Evolutionary conservation across 2,797 vertebrate species (phyloP), one percentile per base, ranked within the genome.

Genomic region (Pipistrellus nathusii): DNA sequence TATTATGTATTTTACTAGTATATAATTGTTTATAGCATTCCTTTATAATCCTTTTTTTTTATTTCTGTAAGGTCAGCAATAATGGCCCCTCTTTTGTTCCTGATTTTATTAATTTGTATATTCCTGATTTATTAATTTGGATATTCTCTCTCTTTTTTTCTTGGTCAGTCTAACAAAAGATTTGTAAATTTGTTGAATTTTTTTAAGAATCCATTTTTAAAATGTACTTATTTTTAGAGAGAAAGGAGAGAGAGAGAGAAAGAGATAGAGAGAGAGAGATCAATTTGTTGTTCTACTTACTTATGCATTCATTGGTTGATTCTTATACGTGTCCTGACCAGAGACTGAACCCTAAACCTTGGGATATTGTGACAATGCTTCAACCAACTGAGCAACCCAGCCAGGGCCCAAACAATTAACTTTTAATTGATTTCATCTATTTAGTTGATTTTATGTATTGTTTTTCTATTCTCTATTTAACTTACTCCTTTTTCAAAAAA

Each of bases 41-140:
- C 1, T 35, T 81, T 80, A 30, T 85, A 69, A 75, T 57, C 23
- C 15, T 93, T 75, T 88, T 93, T 75, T 88, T 88, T 88, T 68
- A 68, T 68, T 57, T 85, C 68, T 95, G 32, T 51, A 66, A 86
- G 23, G 15, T 84, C 3, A 35, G 9, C 78, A 83, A 32, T 87
- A 78, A 87, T 73, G 55, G 13, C 6, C 3, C 11, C 15, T 90
- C 35, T 91, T 84, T 88, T 51, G 55, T 83, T 90, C 51, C 27
- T 72, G 30, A 76, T 81, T 75, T 75, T 88, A 89, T 15, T 64
- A 64, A 64, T 4, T 64, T 64, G 25, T 11, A 59, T 48, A 69
- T 77, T 90, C 66, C 27, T 78, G 32, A 76, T 81, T 85, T 88
- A 89, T 32, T 66, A 66, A 66, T 66, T 66, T 32, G 30, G 55